Base-by-base conservation (phyloP, 2,113 vertebrate genomes). In the Sapajus apella region DNA sequence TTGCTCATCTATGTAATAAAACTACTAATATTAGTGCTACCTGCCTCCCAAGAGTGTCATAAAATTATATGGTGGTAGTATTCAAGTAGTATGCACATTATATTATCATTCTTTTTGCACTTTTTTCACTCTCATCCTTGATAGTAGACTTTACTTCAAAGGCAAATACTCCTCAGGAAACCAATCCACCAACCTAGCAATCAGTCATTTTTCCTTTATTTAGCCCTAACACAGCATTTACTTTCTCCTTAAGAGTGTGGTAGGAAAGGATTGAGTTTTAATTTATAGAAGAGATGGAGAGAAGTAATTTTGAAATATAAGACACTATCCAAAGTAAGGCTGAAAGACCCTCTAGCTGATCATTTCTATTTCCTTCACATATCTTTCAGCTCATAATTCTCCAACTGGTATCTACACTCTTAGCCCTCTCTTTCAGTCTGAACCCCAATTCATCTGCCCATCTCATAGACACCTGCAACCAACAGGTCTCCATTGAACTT, bases 291-390 rank as follows among this genome's bases (percentile, higher is more conserved):
- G 23, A 86, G 35, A 52, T 8, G 56, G 66, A 73, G n/a, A 66
- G 30, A 93, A 91, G 40, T 61, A 52, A 56, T 86, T 95, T 50
- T 50, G 43, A 93, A 95, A 91, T 70, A 94, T 25, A 70, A 82
- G 27, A 1, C 35, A 55, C 50, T 6, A 2, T 7, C 55, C 13
- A 52, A 80, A 81, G 13, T 55, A 45, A 87, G 32, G 64, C n/a
- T 70, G 43, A 45, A 87, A 81, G 32, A 20, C 47, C 12, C 25
- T 92, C 37, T 23, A 16, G 55, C n/a, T 87, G 20, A 40, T 75
- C 37, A 80, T 83, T 45, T 58, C 21, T 79, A 12, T 61, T 68
- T 27, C 43, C 27, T 70, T 23, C 40, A 80, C 14, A 4, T 1
- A 6, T n/a, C 23, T 87, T 20, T 43, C n/a, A 80, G 14, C 40